phyloP scores from a whole-genome alignment of 1,140 invertebrate species.

The Drosophila gunungcola region DNA sequence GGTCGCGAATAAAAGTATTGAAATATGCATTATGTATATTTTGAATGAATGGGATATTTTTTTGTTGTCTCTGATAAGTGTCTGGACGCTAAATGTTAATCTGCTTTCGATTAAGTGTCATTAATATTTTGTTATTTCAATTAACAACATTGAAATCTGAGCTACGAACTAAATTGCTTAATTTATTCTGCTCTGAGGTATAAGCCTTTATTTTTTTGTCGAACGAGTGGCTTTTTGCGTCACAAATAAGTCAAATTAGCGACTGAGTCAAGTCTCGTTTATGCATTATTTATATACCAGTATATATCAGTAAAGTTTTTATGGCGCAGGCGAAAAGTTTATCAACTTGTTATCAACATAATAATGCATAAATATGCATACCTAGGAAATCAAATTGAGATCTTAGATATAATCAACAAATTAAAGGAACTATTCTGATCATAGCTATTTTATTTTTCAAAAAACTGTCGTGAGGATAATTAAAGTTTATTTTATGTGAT shows the following conservation, averaged over 20 bases:
- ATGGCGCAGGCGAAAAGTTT: slow-evolving; percentile 42
- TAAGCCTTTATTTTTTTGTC: slow-evolving; percentile 16
- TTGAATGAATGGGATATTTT: slow-evolving; percentile 16
- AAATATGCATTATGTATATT: slow-evolving; percentile 32
- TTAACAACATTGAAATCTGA: slow-evolving; percentile 49
- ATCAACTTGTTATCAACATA: slow-evolving; percentile 48
- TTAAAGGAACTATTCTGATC: slow-evolving; percentile 1
- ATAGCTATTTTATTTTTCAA: neutral
- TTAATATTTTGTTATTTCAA: slow-evolving; percentile 60
- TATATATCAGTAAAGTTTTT: slow-evolving; percentile 49
- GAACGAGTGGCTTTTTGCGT: slow-evolving; percentile 9
- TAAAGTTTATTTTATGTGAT: no score
- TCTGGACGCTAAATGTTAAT: slow-evolving; percentile 43
- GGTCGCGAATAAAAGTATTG: slow-evolving; percentile 16
- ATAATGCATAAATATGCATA: slow-evolving; percentile 44
- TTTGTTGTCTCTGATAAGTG: slow-evolving; percentile 16
- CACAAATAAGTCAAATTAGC: slow-evolving; percentile 57
- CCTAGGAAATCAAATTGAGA: slow-evolving; percentile 13
- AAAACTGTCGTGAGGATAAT: no score
- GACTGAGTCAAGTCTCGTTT: slow-evolving; percentile 55
- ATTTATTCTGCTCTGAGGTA: slow-evolving; percentile 51
- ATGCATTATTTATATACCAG: slow-evolving; percentile 58
- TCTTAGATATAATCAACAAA: slow-evolving; percentile 7
- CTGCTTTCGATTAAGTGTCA: slow-evolving; percentile 45
- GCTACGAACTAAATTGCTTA: slow-evolving; percentile 49